Percentiles rank a stretch among this genome's conserved stretches.
These are phyloP conservation scores for Euura saliciscinereae DNA, from an alignment of 1,140 invertebrate species.

Conservation along the genomic window DNA sequence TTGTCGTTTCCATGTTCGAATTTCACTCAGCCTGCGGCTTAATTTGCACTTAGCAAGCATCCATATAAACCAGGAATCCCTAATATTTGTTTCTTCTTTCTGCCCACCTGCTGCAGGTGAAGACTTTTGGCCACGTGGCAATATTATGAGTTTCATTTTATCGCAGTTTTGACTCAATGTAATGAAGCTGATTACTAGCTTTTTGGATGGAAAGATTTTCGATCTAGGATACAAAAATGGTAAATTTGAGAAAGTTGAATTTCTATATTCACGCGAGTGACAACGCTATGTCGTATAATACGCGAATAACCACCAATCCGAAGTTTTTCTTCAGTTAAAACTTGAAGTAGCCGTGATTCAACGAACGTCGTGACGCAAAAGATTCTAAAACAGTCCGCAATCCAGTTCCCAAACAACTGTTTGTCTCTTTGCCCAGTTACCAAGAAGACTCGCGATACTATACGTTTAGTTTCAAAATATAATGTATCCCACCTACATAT, in stretches of 20 bases:
- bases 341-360: constrained; percentile 4
- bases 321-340: neutral
- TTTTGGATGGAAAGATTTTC: no score
- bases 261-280: no score
- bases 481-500: neutral
- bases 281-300: neutral
- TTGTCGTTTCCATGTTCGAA: no score
- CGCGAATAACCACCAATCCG: neutral
- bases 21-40: no score
- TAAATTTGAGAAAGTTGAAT: no score
- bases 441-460: neutral
- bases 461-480: neutral
- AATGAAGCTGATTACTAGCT: no score
- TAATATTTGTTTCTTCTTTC: neutral
- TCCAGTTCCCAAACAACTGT: neutral
- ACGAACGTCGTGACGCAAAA: neutral
- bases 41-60: no score
- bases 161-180: no score
- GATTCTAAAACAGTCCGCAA: constrained; percentile 5
- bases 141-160: no score
- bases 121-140: neutral
- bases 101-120: neutral
- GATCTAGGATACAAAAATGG: no score
- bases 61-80: no score
- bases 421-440: neutral